Evolutionary conservation across 2,888 invertebrate species (phyloP).

Genomic region (Patella pellucida): DNA sequence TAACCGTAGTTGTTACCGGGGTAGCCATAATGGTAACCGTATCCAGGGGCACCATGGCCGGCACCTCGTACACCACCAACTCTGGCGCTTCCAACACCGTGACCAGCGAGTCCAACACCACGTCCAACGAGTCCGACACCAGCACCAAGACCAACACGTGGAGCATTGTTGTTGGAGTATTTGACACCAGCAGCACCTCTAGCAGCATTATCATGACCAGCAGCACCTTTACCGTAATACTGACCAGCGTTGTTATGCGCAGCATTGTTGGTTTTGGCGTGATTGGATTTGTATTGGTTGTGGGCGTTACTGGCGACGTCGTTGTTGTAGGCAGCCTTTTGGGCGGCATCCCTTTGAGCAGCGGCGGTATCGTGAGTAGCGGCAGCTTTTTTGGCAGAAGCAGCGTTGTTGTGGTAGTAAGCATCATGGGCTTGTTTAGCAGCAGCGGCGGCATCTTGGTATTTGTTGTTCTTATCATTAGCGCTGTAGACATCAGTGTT

Average conservation of each 20-base stretch:
- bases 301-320: neutral
- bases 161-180: neutral
- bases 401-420: conserved; percentile 9
- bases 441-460: conserved; percentile 7
- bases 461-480: conserved; percentile 5
- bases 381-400: neutral
- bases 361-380: neutral
- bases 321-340: neutral
- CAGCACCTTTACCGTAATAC: conserved; percentile 2
- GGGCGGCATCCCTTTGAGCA: neutral
- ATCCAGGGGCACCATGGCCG: neutral
- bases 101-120: neutral
- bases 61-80: neutral
- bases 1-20: conserved; percentile 8
- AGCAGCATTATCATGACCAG: neutral
- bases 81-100: neutral
- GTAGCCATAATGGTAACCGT: neutral
- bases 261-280: neutral
- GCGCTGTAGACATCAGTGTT: conserved; percentile 6
- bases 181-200: conserved; percentile 1
- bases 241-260: neutral
- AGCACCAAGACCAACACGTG: neutral
- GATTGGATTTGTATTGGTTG: neutral
- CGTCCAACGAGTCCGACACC: neutral
- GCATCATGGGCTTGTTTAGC: neutral